phyloP scores from a whole-genome alignment of 2,888 invertebrate genomes.

The Agrotis ipsilon region DNA sequence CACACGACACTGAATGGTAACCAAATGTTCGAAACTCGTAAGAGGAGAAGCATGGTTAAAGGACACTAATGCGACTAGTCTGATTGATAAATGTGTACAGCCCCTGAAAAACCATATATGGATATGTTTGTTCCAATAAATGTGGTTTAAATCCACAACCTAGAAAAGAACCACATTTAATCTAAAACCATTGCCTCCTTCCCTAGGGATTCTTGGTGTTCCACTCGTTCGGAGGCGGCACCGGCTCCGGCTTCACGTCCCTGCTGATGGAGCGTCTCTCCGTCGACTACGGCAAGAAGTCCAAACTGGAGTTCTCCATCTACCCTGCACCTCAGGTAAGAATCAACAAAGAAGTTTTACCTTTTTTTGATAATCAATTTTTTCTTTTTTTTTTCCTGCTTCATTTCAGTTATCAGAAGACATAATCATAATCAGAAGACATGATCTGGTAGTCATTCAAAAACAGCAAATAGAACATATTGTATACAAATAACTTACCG shows the following conservation, averaged over 20 bases:
- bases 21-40: too few relatives aligned
- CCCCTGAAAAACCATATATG: neutral
- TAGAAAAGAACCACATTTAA: neutral
- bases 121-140: too few relatives aligned
- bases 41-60: too few relatives aligned
- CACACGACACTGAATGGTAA: neutral
- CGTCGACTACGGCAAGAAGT: slow-evolving; percentile 98
- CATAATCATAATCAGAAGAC: too few relatives aligned
- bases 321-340: slow-evolving; percentile 98
- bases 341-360: too few relatives aligned
- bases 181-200: neutral
- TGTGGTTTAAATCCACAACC: neutral
- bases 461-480: too few relatives aligned
- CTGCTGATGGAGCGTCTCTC: slow-evolving; percentile 97
- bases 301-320: slow-evolving; percentile 97
- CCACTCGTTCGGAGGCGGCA: slow-evolving; percentile 97
- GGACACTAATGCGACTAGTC: too few relatives aligned
- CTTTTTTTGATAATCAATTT: too few relatives aligned
- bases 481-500: neutral
- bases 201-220: slow-evolving; percentile 96
- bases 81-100: too few relatives aligned
- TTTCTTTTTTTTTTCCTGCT: too few relatives aligned
- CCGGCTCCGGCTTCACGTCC: slow-evolving; percentile 98
- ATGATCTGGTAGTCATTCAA: too few relatives aligned
- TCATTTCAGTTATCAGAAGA: too few relatives aligned